phyloP scores from a whole-genome alignment of 2,113 vertebrate genomes.

The Anthoscopus minutus region DNA sequence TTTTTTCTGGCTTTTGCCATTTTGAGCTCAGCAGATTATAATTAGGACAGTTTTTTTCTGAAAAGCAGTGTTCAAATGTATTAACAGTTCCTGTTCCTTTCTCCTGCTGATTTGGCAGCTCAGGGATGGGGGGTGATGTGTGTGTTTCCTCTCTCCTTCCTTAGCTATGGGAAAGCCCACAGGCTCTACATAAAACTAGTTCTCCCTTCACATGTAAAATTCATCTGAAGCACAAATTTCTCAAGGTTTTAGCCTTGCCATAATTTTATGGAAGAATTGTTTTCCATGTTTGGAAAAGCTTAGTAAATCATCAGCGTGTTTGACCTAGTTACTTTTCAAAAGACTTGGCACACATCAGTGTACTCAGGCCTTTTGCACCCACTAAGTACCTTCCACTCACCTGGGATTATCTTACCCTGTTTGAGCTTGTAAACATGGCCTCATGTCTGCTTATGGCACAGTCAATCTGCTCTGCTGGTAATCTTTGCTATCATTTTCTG shows the following conservation, averaged over 20 bases:
- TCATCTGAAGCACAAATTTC: neutral
- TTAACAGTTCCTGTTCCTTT: neutral
- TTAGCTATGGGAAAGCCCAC: neutral
- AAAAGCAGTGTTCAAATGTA: neutral
- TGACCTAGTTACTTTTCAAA: constrained; percentile 16
- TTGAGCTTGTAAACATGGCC: neutral
- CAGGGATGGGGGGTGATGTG: accelerated
- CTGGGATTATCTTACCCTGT: neutral
- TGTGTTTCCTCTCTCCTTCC: neutral
- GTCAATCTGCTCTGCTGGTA: neutral
- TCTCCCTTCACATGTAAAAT: neutral
- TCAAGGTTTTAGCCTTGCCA: neutral
- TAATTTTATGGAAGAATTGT: neutral
- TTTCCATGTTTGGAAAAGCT: neutral
- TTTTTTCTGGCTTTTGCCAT: neutral
- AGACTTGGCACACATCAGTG: neutral
- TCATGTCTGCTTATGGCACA: neutral
- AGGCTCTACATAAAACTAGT: neutral
- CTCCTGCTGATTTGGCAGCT: neutral
- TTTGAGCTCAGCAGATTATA: neutral
- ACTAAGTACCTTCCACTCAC: constrained; percentile 1
- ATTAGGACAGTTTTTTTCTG: neutral
- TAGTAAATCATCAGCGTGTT: neutral
- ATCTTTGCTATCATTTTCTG: neutral
- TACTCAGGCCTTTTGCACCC: neutral